Base-by-base conservation (phyloP, 2,113 vertebrate genomes). In the Callipepla squamata region DNA sequence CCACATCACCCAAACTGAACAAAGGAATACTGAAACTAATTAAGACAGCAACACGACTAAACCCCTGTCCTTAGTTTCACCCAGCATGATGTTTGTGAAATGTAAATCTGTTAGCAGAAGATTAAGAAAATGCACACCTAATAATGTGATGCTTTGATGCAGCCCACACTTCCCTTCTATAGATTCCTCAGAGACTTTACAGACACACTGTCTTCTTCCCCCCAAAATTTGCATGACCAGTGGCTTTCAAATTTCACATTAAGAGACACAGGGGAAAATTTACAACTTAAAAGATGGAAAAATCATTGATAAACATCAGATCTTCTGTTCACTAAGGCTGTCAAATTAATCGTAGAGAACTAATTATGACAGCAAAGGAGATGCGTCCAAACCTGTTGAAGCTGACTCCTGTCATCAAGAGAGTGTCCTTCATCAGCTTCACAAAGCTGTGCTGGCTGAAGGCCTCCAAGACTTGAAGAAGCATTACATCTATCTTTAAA, bases 11-110 rank as follows among this genome's bases (percentile, higher is more conserved):
- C 25, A 95, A 94, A 85, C 66, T 74, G 76, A 94, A 83, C 78
- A 78, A 89, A 16, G 51, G 42, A 93, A 79, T 7, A 94, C n/a
- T 53, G 61, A 96, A 94, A 95, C 44, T 77, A 85, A 85, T 90
- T 91, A 81, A 92, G 51, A 81, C 67, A 94, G 70, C 30, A 91
- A 81, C 45, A 88, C 65, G 89, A 93, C 36, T 57, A 94, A 97
- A 94, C 76, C 77, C 61, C 63, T 95, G 85, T 61, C 77, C 81
- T 92, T 58, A 69, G 40, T 87, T 80, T 95, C 80, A 92, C 36
- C 44, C 74, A 93, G 70, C 12, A 6, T 38, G 63, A 93, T 62
- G 59, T 58, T 84, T 85, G 51, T 82, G 90, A 94, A 58, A 85
- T 69, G 40, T 82, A 87, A 95, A 14, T 90, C 65, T 88, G 63